A percentile compares a stretch with the other conserved stretches of the same genome.
Evolutionary conservation across 2,797 vertebrate species (phyloP).

Genomic region (Fundulus diaphanus): DNA sequence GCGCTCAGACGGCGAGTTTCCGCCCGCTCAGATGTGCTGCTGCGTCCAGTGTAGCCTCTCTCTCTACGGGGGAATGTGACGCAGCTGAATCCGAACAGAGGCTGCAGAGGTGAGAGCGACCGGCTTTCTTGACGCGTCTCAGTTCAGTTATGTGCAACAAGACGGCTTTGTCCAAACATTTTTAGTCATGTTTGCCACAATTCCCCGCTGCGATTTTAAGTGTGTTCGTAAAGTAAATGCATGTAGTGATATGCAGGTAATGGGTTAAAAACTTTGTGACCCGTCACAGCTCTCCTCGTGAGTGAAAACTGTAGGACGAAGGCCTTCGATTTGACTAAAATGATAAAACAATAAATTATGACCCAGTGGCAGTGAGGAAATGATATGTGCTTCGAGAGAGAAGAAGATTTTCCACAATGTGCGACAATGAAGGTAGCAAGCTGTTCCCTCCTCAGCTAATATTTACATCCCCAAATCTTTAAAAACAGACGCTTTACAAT

Average conservation of each 20-base stretch:
- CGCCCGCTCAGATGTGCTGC: too few relatives aligned
- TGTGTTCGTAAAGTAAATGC: conserved; percentile 23
- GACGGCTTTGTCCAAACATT: not conserved
- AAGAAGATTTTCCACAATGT: conserved; percentile 36
- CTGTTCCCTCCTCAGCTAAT: conserved; percentile 65
- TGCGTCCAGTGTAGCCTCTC: conserved; percentile 39
- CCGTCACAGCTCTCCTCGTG: not conserved
- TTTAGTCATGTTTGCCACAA: conserved; percentile 9
- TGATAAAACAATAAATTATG: conserved; percentile 69
- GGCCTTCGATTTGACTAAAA: conserved; percentile 54
- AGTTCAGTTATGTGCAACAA: conserved; percentile 1
- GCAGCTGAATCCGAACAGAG: conserved; percentile 18
- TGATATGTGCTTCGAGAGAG: conserved; percentile 53
- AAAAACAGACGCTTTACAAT: conserved; percentile 57
- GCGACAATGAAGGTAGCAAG: conserved; percentile 80
- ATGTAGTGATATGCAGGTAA: conserved; percentile 32
- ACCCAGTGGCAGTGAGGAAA: conserved; percentile 71
- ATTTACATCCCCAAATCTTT: conserved; percentile 73
- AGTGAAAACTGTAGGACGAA: conserved; percentile 48
- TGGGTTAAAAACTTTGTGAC: conserved; percentile 12
- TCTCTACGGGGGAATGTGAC: conserved; percentile 33
- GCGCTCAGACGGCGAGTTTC: conserved; percentile 9
- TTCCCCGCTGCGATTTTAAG: not conserved
- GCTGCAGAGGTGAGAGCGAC: conserved; percentile 2
- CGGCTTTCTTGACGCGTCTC: not conserved